These are phyloP conservation scores for Pseudococcus viburni DNA, from an alignment of 2,888 invertebrate genomes.

Conservation along the genomic window DNA sequence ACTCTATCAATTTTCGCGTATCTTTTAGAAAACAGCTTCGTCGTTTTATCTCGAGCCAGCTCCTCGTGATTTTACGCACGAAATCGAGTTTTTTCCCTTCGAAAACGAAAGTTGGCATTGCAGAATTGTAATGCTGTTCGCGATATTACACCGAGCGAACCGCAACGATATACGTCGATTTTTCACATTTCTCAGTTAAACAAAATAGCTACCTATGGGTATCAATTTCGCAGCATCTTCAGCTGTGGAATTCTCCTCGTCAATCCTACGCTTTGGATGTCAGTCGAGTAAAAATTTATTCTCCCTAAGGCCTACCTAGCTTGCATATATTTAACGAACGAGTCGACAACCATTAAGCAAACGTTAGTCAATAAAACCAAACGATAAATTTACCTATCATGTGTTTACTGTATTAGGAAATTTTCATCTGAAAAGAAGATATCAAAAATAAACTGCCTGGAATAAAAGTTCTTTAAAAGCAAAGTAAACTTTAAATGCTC, in stretches of 20 bases:
- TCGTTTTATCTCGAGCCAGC: background rate
- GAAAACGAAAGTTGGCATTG: conserved; percentile 8
- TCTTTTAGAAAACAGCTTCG: background rate
- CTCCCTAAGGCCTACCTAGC: background rate
- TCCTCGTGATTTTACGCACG: conserved; percentile 14
- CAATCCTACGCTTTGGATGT: background rate
- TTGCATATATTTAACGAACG: background rate
- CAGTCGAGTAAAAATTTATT: background rate
- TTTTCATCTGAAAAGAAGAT: conserved; percentile 23
- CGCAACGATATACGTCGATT: background rate
- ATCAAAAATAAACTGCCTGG: conserved; percentile 24
- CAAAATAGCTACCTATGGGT: background rate
- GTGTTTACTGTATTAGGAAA: background rate
- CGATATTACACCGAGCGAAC: background rate
- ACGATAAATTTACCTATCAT: background rate
- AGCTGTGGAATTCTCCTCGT: background rate
- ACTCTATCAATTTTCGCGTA: conserved; percentile 26
- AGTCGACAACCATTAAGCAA: background rate
- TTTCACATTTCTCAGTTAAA: background rate
- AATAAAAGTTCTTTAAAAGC: conserved; percentile 43
- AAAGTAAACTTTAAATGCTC: conserved; percentile 47
- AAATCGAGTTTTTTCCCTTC: background rate
- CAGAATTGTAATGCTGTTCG: background rate
- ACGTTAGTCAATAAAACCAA: background rate
- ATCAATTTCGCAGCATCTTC: background rate